Conservation (phyloP, 2,113 vertebrate species). For the Dolichotis patagonum region DNA sequence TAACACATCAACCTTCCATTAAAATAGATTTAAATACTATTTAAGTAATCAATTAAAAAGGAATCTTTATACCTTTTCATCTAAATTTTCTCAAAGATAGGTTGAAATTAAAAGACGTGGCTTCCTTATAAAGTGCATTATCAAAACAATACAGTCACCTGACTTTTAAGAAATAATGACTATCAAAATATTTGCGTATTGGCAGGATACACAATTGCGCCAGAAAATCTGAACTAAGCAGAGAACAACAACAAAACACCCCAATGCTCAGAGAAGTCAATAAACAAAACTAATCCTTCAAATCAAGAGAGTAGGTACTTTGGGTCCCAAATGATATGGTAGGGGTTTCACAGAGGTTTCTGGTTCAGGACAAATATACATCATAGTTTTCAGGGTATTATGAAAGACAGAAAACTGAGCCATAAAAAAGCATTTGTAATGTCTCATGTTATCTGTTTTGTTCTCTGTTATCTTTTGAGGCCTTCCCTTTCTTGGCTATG, state of each 20-base stretch:
- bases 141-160: background rate
- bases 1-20: background rate
- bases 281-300: background rate
- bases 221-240: conserved; percentile 1
- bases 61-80: background rate
- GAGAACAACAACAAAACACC: background rate
- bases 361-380: background rate
- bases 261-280: background rate
- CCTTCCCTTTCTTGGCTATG: background rate
- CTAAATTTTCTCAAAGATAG: background rate
- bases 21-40: background rate
- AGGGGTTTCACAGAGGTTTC: background rate
- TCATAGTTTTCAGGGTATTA: background rate
- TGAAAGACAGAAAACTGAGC: background rate
- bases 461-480: background rate
- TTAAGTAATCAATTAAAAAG: background rate
- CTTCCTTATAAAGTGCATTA: background rate
- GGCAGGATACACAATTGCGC: background rate
- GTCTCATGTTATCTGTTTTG: background rate
- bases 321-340: background rate
- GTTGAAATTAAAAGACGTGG: background rate
- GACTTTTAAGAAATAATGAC: background rate
- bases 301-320: background rate
- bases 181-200: background rate
- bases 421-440: background rate